Conservation (phyloP, 2,888 invertebrate genomes). For the Drosophila anomelani region DNA sequence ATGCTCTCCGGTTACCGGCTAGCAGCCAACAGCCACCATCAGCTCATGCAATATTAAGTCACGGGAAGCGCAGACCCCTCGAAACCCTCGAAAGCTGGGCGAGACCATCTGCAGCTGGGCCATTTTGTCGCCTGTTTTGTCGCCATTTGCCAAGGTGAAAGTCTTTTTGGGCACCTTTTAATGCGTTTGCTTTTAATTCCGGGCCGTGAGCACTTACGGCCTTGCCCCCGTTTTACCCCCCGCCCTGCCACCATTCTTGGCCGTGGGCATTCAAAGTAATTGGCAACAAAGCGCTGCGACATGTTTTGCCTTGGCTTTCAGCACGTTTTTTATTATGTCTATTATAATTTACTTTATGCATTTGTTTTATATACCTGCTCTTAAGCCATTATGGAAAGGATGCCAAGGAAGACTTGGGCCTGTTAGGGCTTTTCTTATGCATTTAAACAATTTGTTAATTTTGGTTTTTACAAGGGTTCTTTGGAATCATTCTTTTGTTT, state of each 20-base stretch:
- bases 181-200: constrained; percentile 78
- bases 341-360: constrained; percentile 80
- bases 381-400: constrained; percentile 56
- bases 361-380: constrained; percentile 45
- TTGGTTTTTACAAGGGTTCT: constrained; percentile 34
- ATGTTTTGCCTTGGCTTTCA: constrained; percentile 61
- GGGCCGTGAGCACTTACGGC: constrained; percentile 70
- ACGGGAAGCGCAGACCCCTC: constrained; percentile 17
- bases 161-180: constrained; percentile 79
- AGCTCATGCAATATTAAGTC: constrained; percentile 64
- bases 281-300: constrained; percentile 68
- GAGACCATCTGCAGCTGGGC: constrained; percentile 68
- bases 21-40: constrained; percentile 22
- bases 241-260: background rate
- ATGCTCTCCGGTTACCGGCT: constrained; percentile 29
- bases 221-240: constrained; percentile 42
- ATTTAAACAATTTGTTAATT: constrained; percentile 68
- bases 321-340: constrained; percentile 76
- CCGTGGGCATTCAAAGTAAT: constrained; percentile 66
- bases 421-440: constrained; percentile 34
- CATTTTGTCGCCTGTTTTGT: constrained; percentile 57
- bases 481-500: background rate
- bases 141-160: constrained; percentile 70
- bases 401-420: background rate
- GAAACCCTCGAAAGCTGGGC: constrained; percentile 10